Percentiles rank a stretch among this genome's conserved stretches.
Conservation (phyloP, 37 sponge, comb jelly and placozoan genomes). For the Amphimedon queenslandica region DNA sequence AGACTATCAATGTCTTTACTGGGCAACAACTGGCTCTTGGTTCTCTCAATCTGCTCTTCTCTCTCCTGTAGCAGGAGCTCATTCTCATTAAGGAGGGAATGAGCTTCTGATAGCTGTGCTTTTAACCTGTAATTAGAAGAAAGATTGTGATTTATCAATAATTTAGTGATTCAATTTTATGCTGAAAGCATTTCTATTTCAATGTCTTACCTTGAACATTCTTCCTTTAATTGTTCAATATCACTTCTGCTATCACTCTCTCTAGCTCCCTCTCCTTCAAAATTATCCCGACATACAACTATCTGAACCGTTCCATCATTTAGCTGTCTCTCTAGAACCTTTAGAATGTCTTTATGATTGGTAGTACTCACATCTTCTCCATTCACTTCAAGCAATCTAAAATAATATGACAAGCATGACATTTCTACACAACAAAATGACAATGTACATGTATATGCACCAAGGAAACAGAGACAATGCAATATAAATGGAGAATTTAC, state of each 20-base stretch:
- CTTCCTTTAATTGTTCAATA: too few relatives aligned
- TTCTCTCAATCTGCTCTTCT: slow-evolving; percentile 7
- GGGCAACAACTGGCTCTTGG: too few relatives aligned
- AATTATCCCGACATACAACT: slow-evolving; percentile 24
- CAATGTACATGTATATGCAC: too few relatives aligned
- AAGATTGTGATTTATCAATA: not conserved
- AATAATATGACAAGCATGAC: not conserved
- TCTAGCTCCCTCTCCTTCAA: too few relatives aligned
- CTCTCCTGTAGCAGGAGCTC: slow-evolving; percentile 13
- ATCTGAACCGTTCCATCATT: slow-evolving; percentile 14
- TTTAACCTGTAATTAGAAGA: too few relatives aligned
- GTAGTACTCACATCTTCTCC: slow-evolving; percentile 19
- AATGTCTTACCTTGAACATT: too few relatives aligned
- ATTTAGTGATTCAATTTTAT: too few relatives aligned
- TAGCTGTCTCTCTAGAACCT: slow-evolving; percentile 16
- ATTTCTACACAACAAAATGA: too few relatives aligned
- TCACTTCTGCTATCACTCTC: too few relatives aligned
- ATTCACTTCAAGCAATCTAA: slow-evolving; percentile 43
- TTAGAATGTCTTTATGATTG: slow-evolving; percentile 10
- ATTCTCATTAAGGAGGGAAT: not conserved
- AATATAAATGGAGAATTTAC: too few relatives aligned
- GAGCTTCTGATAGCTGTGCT: not conserved
- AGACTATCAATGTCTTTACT: not conserved
- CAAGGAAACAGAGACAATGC: too few relatives aligned
- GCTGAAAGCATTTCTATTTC: not conserved